These are phyloP conservation scores for Diuraphis noxia DNA, from an alignment of 1,140 invertebrate species.

Conservation along the genomic window DNA sequence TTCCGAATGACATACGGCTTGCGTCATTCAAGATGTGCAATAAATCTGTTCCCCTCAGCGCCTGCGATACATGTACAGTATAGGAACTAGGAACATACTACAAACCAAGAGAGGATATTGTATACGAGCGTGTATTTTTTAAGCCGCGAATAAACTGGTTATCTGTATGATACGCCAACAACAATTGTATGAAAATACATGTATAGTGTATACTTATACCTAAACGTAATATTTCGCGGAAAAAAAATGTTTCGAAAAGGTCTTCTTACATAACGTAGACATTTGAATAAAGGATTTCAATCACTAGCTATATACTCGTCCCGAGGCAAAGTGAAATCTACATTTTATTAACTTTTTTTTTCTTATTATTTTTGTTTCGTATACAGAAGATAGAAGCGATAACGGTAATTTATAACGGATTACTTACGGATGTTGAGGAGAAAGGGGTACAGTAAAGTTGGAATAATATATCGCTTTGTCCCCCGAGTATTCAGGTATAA, in stretches of 20 bases:
- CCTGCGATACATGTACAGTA: not conserved
- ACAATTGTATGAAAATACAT: not conserved
- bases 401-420: constrained; percentile 52
- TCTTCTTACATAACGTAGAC: not conserved
- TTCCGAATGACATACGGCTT: constrained; percentile 23
- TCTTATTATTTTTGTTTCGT: constrained; percentile 9
- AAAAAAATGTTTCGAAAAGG: constrained; percentile 1
- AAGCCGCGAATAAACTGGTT: not conserved
- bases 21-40: constrained; percentile 8
- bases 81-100: no score
- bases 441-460: constrained; percentile 52
- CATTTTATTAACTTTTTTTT: constrained; percentile 52
- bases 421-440: constrained; percentile 32
- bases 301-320: constrained; percentile 17
- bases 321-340: constrained; percentile 50
- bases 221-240: not conserved
- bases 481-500: constrained; percentile 50
- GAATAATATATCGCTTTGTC: constrained; percentile 51
- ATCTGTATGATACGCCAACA: not conserved
- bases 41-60: not conserved
- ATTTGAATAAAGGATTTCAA: constrained; percentile 42
- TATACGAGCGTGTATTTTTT: not conserved
- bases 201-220: no score
- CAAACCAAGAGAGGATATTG: not conserved
- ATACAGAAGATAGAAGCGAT: constrained; percentile 23